Conservation (phyloP, 2,113 vertebrate species). For the Salvator merianae region DNA sequence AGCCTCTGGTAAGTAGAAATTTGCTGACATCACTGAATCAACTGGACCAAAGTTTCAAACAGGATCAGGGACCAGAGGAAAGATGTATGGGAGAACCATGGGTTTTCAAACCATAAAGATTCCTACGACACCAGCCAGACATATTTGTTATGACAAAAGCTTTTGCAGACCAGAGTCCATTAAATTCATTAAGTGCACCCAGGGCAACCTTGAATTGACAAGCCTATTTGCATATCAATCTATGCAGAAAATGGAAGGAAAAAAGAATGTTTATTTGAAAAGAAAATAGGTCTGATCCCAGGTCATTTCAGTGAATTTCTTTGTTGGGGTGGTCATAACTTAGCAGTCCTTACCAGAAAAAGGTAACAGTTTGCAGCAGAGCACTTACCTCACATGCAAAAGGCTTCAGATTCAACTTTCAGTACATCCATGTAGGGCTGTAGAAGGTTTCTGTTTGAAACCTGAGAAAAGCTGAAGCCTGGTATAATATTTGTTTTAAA, state of each 20-base stretch:
- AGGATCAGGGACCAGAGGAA: neutral
- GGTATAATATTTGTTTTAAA: too few relatives aligned
- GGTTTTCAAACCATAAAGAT: neutral
- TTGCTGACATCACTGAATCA: too few relatives aligned
- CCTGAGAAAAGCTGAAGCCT: too few relatives aligned
- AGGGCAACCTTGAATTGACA: neutral
- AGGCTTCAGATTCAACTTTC: neutral
- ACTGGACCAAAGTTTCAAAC: neutral
- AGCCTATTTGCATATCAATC: neutral
- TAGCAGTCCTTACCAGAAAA: neutral
- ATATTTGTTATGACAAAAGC: neutral
- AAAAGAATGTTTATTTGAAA: neutral
- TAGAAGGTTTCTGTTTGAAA: neutral
- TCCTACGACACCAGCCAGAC: neutral
- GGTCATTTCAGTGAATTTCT: neutral
- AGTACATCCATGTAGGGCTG: neutral
- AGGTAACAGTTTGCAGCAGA: too few relatives aligned
- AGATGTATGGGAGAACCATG: neutral
- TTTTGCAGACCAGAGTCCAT: neutral
- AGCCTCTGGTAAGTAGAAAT: constrained; percentile 56
- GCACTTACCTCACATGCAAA: too few relatives aligned
- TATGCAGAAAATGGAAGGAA: neutral
- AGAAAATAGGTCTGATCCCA: neutral
- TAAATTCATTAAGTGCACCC: neutral
- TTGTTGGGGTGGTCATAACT: neutral